Conservation (phyloP, 2,797 vertebrate species). For the Poeciliopsis gracilis region DNA sequence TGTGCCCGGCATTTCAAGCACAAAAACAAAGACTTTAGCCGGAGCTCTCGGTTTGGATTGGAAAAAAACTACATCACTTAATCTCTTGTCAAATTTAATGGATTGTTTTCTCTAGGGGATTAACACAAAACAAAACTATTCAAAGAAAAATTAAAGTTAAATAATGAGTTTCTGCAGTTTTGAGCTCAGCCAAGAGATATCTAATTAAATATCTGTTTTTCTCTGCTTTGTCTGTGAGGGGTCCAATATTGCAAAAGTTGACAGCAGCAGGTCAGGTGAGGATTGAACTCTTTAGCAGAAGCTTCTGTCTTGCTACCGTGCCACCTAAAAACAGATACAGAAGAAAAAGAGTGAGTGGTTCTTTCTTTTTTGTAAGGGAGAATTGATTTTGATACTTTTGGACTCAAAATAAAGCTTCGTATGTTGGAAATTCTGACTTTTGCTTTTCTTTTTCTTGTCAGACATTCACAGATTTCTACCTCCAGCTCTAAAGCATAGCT, state of each 20-base stretch:
- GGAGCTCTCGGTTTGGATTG: conserved; percentile 39
- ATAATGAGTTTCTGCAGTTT: conserved; percentile 60
- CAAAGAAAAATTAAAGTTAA: conserved; percentile 56
- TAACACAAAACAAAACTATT: conserved; percentile 51
- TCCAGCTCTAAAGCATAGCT: conserved; percentile 4
- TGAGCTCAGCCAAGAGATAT: conserved; percentile 53
- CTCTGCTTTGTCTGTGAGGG: conserved; percentile 48
- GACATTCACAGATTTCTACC: neutral
- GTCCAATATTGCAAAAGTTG: conserved; percentile 45
- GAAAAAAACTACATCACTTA: conserved; percentile 38
- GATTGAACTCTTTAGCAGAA: conserved; percentile 22
- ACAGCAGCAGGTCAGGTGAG: conserved; percentile 30
- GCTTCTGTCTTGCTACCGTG: conserved; percentile 57
- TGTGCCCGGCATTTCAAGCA: conserved; percentile 69
- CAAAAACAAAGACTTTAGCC: conserved; percentile 42
- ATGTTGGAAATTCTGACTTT: neutral
- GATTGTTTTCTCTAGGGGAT: conserved; percentile 54
- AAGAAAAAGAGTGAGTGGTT: neutral
- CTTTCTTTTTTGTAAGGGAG: neutral
- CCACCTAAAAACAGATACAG: conserved; percentile 64
- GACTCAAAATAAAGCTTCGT: conserved; percentile 1
- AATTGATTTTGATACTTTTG: neutral
- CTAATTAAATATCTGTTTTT: conserved; percentile 65
- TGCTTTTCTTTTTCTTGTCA: neutral
- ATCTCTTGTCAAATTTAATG: conserved; percentile 54